Base-by-base conservation (phyloP, 2,113 vertebrate genomes). In the Cyanoramphus novaezelandiae region DNA sequence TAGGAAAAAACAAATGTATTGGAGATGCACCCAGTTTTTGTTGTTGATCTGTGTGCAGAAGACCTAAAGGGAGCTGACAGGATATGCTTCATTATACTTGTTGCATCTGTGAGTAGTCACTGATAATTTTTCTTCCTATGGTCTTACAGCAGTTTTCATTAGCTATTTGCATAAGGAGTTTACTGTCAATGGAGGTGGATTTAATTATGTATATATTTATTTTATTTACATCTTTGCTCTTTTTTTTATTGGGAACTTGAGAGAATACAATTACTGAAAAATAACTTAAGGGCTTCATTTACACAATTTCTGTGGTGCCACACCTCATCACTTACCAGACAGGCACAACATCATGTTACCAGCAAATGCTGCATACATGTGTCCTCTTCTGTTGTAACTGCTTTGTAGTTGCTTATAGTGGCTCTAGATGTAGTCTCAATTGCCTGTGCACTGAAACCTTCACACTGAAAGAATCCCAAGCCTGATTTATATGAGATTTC, bases 321-420 rank as follows among this genome's bases (percentile, higher is more conserved):
- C 49, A 77, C 14, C 10, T 68, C 29, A 11, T 37, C 10, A 52
- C 7, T 16, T 24, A 0, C 35, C 19, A 46, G 57, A 64, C 18
- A 72, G 29, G 28, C 31, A 65, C 21, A 53, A 3, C 16, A 44
- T 20, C 0, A 2, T 25, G 6, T n/a, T 86, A 31, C 25, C 49
- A 21, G 13, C 64, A 76, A 67, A 29, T 49, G 24, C 16, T 65
- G 24, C 8, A 4, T 24, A 6, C 4, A 0, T 0, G 6, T 57
- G 16, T 68, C 19, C 17, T 62, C 24, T 47, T 47, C 23, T 59
- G 14, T 71, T 64, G 17, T 71, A 68, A 39, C 15, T 82, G 31
- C 24, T 64, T 52, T 65, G 44, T 39, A 79, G 18, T 11, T 82
- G 27, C 39, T 35, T 29, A 16, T 19, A 19, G 29, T n/a, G 52